A percentile compares a stretch with the other conserved stretches of the same genome.
phyloP scores from a whole-genome alignment of 2,113 vertebrate species.

The Oncorhynchus nerka region DNA sequence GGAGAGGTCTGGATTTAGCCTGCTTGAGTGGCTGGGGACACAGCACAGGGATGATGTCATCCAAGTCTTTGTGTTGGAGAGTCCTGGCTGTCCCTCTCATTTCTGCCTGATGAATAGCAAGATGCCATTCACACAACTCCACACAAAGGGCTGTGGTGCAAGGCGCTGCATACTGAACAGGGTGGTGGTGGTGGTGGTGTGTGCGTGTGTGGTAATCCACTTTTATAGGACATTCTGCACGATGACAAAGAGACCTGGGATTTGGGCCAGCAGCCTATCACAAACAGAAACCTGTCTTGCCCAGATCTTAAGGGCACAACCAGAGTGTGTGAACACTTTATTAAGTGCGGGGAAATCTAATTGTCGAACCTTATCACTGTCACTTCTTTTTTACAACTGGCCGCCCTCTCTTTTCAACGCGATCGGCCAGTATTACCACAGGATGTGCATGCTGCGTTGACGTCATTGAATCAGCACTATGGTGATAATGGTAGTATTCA shows the following conservation, averaged over 20 bases:
- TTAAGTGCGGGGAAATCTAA: slow-evolving; percentile 48
- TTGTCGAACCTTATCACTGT: slow-evolving; percentile 14
- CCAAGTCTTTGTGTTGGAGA: slow-evolving; percentile 45
- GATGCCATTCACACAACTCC: slow-evolving; percentile 45
- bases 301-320: neutral
- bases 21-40: slow-evolving; percentile 26
- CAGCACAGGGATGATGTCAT: slow-evolving; percentile 63
- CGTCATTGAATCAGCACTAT: slow-evolving; percentile 48
- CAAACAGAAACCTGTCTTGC: slow-evolving; percentile 13
- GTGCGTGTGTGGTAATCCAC: slow-evolving; percentile 44
- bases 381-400: neutral
- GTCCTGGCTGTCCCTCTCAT: slow-evolving; percentile 47
- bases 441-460: slow-evolving; percentile 25
- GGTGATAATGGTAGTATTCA: slow-evolving; percentile 31
- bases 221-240: slow-evolving; percentile 45
- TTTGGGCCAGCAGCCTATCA: slow-evolving; percentile 8
- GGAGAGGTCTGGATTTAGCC: slow-evolving; percentile 24
- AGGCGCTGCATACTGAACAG: slow-evolving; percentile 30
- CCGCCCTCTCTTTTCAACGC: slow-evolving; percentile 20
- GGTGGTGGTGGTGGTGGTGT: no score
- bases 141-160: slow-evolving; percentile 43
- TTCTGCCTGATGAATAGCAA: slow-evolving; percentile 54
- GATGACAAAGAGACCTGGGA: slow-evolving; percentile 37
- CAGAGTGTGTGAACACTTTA: slow-evolving; percentile 37
- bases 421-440: slow-evolving; percentile 33